Percentiles rank a stretch among this genome's conserved stretches.
phyloP scores from a whole-genome alignment of 2,113 vertebrate genomes.

The Eudorcas thomsonii region DNA sequence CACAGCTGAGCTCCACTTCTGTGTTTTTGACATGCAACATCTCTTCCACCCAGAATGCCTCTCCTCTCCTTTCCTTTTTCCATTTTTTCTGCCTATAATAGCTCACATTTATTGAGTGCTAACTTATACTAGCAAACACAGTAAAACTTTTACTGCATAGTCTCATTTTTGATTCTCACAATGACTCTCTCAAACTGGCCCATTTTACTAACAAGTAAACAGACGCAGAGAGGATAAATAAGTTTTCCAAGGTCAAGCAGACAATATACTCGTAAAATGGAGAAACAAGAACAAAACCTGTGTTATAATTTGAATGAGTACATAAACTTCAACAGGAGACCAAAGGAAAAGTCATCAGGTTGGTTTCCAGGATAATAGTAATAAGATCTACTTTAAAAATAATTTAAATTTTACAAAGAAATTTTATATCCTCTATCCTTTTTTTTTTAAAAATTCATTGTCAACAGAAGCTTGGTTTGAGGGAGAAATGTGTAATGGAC shows the following conservation, averaged over 20 bases:
- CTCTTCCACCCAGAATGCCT: neutral
- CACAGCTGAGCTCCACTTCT: neutral
- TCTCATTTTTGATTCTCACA: neutral
- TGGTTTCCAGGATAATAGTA: neutral
- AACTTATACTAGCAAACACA: neutral
- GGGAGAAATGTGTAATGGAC: neutral
- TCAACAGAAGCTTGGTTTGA: neutral
- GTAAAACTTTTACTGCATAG: neutral
- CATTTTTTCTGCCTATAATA: neutral
- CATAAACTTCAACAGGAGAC: neutral
- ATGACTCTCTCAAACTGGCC: neutral
- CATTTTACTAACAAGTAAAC: neutral
- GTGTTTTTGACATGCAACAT: neutral
- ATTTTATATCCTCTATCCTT: neutral
- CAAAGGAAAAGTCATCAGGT: neutral
- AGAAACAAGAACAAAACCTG: neutral
- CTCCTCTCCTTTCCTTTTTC: neutral
- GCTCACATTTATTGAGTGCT: neutral
- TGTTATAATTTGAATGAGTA: neutral
- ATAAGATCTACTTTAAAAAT: neutral
- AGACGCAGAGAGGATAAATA: neutral
- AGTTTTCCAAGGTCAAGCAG: neutral
- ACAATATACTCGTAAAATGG: neutral
- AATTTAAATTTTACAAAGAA: neutral
- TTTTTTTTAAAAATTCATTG: neutral